Evolutionary conservation across 2,888 invertebrate genomes (phyloP).

Genomic region (Callinectes sapidus): DNA sequence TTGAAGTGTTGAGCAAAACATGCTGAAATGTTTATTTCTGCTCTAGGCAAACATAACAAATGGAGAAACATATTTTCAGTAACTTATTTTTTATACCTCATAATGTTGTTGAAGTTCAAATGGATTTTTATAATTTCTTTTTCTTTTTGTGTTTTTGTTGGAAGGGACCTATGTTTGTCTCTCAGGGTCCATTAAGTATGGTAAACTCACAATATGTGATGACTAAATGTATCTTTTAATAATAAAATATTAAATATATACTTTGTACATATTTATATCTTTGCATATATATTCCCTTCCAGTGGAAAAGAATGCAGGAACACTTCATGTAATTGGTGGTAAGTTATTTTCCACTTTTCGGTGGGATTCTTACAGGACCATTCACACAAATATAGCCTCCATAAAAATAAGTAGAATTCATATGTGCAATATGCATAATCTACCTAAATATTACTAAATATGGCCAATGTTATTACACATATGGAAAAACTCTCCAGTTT

Average conservation of each 20-base stretch:
- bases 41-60: constrained; percentile 58
- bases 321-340: not conserved
- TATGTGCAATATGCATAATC: no score
- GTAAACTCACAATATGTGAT: constrained; percentile 64
- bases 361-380: not conserved
- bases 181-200: constrained; percentile 67
- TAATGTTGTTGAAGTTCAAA: constrained; percentile 57
- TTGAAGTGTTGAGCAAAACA: constrained; percentile 41
- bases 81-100: constrained; percentile 65
- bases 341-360: not conserved
- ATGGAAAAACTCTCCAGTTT: no score
- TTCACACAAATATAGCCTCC: no score
- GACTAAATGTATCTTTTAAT: constrained; percentile 67
- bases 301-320: not conserved
- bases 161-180: constrained; percentile 67
- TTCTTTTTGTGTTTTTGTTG: constrained; percentile 62
- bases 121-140: constrained; percentile 52
- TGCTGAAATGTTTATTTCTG: constrained; percentile 45
- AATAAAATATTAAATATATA: constrained; percentile 52
- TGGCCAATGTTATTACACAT: no score
- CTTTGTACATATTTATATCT: not conserved
- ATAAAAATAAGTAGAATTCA: no score
- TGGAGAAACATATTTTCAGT: constrained; percentile 57
- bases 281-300: not conserved
- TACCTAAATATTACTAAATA: no score